Percentiles rank a stretch among this genome's conserved stretches.
These are phyloP conservation scores for Heliopora coerulea DNA, from an alignment of 92 coral and sea anemone species.

Conservation along the genomic window DNA sequence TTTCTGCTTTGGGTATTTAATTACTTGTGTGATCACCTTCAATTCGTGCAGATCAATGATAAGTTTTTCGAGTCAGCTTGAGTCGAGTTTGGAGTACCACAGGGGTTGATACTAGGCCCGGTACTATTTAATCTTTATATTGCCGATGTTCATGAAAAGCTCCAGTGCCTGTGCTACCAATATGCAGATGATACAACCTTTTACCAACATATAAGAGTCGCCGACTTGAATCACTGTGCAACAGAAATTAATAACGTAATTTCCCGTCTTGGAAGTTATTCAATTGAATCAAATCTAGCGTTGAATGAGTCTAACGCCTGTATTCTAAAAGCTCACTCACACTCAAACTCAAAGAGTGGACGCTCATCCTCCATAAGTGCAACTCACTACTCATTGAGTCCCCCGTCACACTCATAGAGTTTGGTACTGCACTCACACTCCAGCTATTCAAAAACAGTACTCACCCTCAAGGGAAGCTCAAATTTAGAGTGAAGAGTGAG, in stretches of 20 bases:
- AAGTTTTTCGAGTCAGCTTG: conserved; percentile 15
- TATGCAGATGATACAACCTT: conserved; percentile 56
- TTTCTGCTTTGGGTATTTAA: conserved; percentile 40
- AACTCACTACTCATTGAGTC: no score
- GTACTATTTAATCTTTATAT: conserved; percentile 45
- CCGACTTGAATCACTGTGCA: conserved; percentile 31
- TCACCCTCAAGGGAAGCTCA: no score
- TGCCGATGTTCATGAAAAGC: conserved; percentile 39
- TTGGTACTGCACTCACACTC: no score
- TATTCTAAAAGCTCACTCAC: no score
- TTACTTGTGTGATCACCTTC: conserved; percentile 29
- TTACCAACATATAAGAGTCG: conserved; percentile 33
- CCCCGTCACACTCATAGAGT: no score
- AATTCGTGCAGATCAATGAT: conserved; percentile 48
- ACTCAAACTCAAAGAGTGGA: no score
- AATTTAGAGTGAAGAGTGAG: no score
- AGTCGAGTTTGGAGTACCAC: conserved; percentile 48
- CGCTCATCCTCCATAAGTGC: no score
- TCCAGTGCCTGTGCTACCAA: conserved; percentile 41
- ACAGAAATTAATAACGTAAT: conserved; percentile 19
- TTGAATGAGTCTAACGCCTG: conserved; percentile 38
- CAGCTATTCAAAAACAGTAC: no score
- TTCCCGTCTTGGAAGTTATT: conserved; percentile 25
- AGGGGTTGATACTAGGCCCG: conserved; percentile 50
- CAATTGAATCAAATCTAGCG: conserved; percentile 47